Base-by-base conservation (phyloP, 2,113 vertebrate genomes). In the Lagopus leucura region DNA sequence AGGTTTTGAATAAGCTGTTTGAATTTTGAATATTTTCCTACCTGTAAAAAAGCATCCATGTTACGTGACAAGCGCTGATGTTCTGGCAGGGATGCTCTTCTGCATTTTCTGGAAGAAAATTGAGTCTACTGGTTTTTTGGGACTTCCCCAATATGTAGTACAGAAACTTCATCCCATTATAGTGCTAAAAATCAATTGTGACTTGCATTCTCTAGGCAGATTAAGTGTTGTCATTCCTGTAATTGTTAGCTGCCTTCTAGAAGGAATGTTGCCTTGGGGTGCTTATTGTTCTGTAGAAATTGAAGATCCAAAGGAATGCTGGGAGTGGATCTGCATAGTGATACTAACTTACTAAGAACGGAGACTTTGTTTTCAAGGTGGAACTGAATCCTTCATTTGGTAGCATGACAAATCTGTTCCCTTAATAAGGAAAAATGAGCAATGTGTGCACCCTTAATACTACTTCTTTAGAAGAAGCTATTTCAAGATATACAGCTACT, bases 281-380 rank as follows among this genome's bases (percentile, higher is more conserved):
- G 19, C 4, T 22, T 10, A 28, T 48, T 38, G 12, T 30, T 75
- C 3, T 40, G 40, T n/a, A 48, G 42, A 45, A 60, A 52, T 34
- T 9, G 28, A 32, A 45, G 32, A 10, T 47, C 64, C 43, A 32
- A 8, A 58, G 38, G 52, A 71, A 4, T 6, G 8, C 0, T 5
- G 34, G 48, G 50, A 61, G 28, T 0, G 2, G 11, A 38, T 45
- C 40, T 64, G 0, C 34, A 70, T 17, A 22, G 27, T 30, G 32
- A 13, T 55, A 63, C 1, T 38, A 42, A 19, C 27, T 69, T 42
- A 24, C 43, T 45, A 72, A 60, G 54, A 81, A 43, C 20, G 16
- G 45, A 66, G 28, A 38, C 11, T 66, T 64, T 77, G 11, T 66
- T 72, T 38, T 92, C 0, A 0, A 16, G 64, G 13, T 72, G 38